phyloP scores from a whole-genome alignment of 2,888 invertebrate genomes.

The Ypsolopha sequella region DNA sequence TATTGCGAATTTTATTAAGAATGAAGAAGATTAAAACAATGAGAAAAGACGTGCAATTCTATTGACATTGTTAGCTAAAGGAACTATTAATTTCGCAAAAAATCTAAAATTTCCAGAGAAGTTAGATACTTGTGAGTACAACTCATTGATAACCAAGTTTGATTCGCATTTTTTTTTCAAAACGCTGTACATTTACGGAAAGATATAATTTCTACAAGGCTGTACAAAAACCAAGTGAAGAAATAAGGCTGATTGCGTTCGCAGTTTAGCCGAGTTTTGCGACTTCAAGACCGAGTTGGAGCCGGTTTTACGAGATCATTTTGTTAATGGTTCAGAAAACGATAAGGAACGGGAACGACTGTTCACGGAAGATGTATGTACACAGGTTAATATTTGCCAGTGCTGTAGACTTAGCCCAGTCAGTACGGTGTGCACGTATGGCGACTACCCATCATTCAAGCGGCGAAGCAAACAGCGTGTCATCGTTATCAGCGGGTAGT shows the following conservation, averaged over 20 bases:
- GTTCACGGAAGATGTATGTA: conserved; percentile 9
- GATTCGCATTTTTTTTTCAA: conserved; percentile 9
- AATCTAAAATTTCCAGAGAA: conserved; percentile 2
- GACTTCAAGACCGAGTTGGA: conserved; percentile 8
- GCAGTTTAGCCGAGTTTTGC: conserved; percentile 8
- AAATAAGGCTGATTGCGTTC: conserved; percentile 11
- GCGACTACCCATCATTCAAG: too few species aligned
- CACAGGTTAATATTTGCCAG: conserved; percentile 8
- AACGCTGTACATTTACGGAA: conserved; percentile 10
- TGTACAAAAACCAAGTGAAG: conserved; percentile 13
- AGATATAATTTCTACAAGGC: conserved; percentile 12
- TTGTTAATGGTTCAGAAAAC: conserved; percentile 13
- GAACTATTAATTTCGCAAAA: too few species aligned
- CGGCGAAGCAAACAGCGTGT: too few species aligned
- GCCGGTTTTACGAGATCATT: conserved; percentile 10
- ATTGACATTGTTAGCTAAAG: conserved; percentile 6
- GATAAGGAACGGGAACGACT: conserved; percentile 11
- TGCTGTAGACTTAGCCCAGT: conserved; percentile 12
- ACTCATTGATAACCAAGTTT: conserved; percentile 6
- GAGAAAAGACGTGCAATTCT: background rate
- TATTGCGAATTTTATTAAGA: conserved; percentile 4
- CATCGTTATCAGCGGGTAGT: too few species aligned
- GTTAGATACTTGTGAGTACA: background rate
- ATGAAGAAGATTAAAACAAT: conserved; percentile 5
- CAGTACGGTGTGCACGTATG: conserved; percentile 8